Conservation (phyloP, 2,888 invertebrate genomes). For the Terebella lapidaria region DNA sequence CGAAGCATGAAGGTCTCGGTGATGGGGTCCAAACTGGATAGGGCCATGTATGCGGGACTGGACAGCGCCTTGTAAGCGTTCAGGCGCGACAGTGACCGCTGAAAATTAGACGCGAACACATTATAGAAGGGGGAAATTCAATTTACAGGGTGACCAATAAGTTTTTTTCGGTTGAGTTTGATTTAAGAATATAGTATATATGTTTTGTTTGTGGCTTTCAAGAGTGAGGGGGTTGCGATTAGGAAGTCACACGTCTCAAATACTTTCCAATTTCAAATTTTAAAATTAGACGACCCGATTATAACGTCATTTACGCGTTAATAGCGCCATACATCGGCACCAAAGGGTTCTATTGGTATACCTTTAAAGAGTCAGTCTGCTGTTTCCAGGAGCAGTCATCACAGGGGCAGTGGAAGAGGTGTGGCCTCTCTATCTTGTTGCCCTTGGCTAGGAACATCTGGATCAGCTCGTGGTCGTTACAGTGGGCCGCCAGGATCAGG, state of each 20-base stretch:
- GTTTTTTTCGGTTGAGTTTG: too few relatives aligned
- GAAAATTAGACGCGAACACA: not conserved
- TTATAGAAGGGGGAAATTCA: not conserved
- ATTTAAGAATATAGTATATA: too few relatives aligned
- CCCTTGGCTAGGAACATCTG: constrained; percentile 61
- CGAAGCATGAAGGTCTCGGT: constrained; percentile 24
- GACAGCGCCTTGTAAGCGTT: constrained; percentile 25
- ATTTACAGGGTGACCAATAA: not conserved
- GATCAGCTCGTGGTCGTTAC: constrained; percentile 65
- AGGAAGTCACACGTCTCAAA: too few relatives aligned
- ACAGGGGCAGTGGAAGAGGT: constrained; percentile 42
- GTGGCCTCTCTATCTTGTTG: constrained; percentile 61
- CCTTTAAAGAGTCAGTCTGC: constrained; percentile 24
- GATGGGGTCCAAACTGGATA: constrained; percentile 24
- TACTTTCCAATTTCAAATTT: too few relatives aligned
- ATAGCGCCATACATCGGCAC: too few relatives aligned
- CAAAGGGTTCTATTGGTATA: too few relatives aligned
- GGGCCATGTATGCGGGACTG: constrained; percentile 24
- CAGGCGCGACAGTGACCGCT: constrained; percentile 20
- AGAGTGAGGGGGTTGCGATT: too few relatives aligned
- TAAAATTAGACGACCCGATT: too few relatives aligned
- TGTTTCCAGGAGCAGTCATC: constrained; percentile 22
- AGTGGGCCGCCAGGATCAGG: constrained; percentile 63
- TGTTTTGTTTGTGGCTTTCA: too few relatives aligned
- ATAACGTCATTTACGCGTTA: too few relatives aligned